Percentiles rank a stretch among this genome's conserved stretches.
Conservation (phyloP, 2,113 vertebrate species). For the Laterallus jamaicensis region DNA sequence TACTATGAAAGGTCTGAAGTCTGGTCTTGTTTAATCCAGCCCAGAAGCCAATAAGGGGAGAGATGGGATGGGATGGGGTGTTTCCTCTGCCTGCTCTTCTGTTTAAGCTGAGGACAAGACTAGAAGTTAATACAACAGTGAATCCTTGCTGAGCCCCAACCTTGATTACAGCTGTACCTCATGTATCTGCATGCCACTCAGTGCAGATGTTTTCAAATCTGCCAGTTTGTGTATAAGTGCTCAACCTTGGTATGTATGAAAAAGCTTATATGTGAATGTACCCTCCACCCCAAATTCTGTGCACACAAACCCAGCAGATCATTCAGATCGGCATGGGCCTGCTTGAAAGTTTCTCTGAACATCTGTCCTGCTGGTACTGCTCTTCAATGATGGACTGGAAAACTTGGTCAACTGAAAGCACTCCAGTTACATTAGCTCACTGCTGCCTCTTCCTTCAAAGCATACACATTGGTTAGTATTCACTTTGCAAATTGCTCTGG, state of each 20-base stretch:
- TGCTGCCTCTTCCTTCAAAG: background rate
- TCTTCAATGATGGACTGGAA: background rate
- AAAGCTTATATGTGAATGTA: background rate
- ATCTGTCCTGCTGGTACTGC: background rate
- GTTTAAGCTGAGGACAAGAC: background rate
- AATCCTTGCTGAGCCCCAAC: background rate
- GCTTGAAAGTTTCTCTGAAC: background rate
- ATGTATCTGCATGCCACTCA: accelerated
- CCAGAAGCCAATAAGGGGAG: background rate
- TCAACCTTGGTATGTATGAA: background rate
- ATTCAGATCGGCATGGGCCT: background rate
- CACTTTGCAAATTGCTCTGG: background rate
- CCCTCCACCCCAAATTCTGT: background rate
- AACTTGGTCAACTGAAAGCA: background rate
- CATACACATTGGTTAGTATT: background rate
- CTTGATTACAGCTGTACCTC: background rate
- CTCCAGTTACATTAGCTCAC: background rate
- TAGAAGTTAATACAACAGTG: background rate
- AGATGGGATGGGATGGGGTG: background rate
- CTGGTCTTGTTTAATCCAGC: background rate
- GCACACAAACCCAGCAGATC: background rate
- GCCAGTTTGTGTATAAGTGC: background rate
- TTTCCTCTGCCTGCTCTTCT: background rate
- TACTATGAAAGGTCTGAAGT: background rate
- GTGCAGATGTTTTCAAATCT: background rate